A percentile compares a stretch with the other conserved stretches of the same genome.
These are phyloP conservation scores for Acleris literana DNA, from an alignment of 2,888 invertebrate species.

Conservation along the genomic window DNA sequence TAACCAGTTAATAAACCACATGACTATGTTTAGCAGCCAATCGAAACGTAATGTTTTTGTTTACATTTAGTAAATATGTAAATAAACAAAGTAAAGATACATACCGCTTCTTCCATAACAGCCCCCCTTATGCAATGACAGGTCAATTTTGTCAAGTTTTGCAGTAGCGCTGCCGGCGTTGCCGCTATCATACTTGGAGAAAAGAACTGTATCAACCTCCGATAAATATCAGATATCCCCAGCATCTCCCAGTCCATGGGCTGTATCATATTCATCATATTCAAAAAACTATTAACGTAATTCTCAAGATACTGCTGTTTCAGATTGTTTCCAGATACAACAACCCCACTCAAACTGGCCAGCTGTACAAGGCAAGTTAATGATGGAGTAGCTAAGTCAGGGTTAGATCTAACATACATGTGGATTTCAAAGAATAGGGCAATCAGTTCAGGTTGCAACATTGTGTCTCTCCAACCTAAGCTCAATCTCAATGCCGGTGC, in stretches of 20 bases:
- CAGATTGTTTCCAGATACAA: conserved; percentile 62
- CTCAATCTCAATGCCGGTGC: conserved; percentile 85
- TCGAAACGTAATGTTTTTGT: no score
- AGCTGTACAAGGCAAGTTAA: conserved; percentile 93
- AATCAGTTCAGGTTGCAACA: conserved; percentile 88
- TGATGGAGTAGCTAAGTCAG: conserved; percentile 89
- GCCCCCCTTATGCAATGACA: conserved; percentile 74
- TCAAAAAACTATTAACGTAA: conserved; percentile 73
- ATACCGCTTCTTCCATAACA: conserved; percentile 75
- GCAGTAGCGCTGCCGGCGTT: conserved; percentile 71
- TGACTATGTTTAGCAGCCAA: no score
- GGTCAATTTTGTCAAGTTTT: conserved; percentile 71
- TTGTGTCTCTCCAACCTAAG: conserved; percentile 89
- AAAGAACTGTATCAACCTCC: conserved; percentile 75
- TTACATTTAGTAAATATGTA: neutral
- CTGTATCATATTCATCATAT: conserved; percentile 73
- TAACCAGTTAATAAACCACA: no score
- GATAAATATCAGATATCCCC: conserved; percentile 75
- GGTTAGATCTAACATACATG: conserved; percentile 90
- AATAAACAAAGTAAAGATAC: conserved; percentile 42
- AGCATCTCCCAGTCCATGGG: conserved; percentile 73
- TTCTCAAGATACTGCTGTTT: conserved; percentile 77
- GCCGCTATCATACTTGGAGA: conserved; percentile 69
- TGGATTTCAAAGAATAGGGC: conserved; percentile 93
- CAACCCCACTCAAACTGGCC: conserved; percentile 73